These are phyloP conservation scores for Pristionchus arcanus DNA, from an alignment of 2,888 invertebrate genomes.

Conservation along the genomic window DNA sequence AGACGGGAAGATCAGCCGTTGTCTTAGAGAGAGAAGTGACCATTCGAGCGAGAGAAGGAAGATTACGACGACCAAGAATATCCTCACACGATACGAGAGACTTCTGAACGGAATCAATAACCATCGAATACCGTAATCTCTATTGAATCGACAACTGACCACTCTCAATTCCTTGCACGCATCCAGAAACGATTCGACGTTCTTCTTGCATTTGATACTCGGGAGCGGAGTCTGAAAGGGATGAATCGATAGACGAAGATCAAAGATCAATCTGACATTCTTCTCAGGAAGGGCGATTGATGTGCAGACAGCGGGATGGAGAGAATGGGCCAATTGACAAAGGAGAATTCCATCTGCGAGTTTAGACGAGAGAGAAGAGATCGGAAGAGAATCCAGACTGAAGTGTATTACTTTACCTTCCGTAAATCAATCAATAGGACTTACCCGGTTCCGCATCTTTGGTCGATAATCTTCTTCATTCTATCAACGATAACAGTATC, in stretches of 20 bases:
- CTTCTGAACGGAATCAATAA: slow-evolving; percentile 6
- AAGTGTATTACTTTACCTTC: not conserved
- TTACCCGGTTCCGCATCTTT: slow-evolving; percentile 1
- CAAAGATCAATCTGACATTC: slow-evolving; percentile 13
- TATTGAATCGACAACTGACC: slow-evolving; percentile 38
- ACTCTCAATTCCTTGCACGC: slow-evolving; percentile 51
- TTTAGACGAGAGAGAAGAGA: slow-evolving; percentile 26
- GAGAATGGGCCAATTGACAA: slow-evolving; percentile 46
- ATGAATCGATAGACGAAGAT: not conserved
- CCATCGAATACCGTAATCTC: not conserved
- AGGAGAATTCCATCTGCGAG: slow-evolving; percentile 53
- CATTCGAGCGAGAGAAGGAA: slow-evolving; percentile 35
- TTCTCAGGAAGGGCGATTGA: slow-evolving; percentile 13
- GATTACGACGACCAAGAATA: slow-evolving; percentile 37
- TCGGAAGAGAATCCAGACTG: slow-evolving; percentile 7
- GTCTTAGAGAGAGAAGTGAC: slow-evolving; percentile 9
- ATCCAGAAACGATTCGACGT: slow-evolving; percentile 51
- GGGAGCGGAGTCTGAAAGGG: slow-evolving; percentile 41
- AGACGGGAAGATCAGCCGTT: slow-evolving; percentile 42
- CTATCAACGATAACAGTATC: slow-evolving; percentile 35
- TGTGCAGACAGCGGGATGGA: slow-evolving; percentile 55
- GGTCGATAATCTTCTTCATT: slow-evolving; percentile 49
- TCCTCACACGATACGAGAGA: slow-evolving; percentile 15
- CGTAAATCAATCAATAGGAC: not conserved
- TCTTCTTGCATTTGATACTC: slow-evolving; percentile 49